phyloP scores from a whole-genome alignment of 2,113 vertebrate species.

The Bostrychus sinensis region DNA sequence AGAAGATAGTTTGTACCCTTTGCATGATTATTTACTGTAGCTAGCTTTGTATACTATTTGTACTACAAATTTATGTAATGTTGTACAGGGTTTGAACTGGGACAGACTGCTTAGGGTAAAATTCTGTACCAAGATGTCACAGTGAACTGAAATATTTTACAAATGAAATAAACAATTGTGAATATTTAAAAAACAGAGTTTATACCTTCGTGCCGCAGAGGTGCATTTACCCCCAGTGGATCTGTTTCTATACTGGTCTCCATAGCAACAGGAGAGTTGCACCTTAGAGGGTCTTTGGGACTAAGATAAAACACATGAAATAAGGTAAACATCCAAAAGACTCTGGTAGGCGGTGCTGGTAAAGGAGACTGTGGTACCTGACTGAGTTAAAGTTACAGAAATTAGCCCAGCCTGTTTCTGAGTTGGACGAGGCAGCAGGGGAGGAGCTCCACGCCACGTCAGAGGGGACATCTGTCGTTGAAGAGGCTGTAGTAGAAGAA shows the following conservation, averaged over 20 bases:
- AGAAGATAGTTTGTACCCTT: too few species aligned
- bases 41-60: too few species aligned
- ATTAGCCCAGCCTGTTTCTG: slow-evolving; percentile 92
- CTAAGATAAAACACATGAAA: slow-evolving; percentile 70
- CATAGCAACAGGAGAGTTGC: slow-evolving; percentile 97
- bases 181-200: too few species aligned
- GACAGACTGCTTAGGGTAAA: too few species aligned
- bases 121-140: too few species aligned
- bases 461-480: slow-evolving; percentile 34
- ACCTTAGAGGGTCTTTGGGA: slow-evolving; percentile 90
- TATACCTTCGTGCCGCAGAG: slow-evolving; percentile 86
- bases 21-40: too few species aligned
- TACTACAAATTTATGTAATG: too few species aligned
- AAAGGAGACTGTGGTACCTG: slow-evolving; percentile 75
- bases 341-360: neutral
- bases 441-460: slow-evolving; percentile 87
- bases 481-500: slow-evolving; percentile 54
- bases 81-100: too few species aligned
- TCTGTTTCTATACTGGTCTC: slow-evolving; percentile 93
- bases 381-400: slow-evolving; percentile 90
- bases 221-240: slow-evolving; percentile 84
- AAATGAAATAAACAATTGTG: too few species aligned
- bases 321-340: neutral
- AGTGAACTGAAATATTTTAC: too few species aligned
- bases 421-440: slow-evolving; percentile 75